phyloP scores from a whole-genome alignment of 2,888 invertebrate genomes.

The Plagodis pulveraria region DNA sequence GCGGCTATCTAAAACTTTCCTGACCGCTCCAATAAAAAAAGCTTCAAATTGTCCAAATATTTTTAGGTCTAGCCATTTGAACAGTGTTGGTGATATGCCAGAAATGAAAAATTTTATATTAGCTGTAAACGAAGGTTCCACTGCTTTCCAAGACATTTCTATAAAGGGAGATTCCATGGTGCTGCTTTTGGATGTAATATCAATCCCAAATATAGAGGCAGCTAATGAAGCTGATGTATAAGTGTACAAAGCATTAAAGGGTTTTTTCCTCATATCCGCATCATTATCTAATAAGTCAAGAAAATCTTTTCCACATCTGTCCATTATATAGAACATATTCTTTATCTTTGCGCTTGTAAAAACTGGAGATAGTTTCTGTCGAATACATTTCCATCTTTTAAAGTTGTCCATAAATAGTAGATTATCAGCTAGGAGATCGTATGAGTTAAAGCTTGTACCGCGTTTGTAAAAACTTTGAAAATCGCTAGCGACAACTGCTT shows the following conservation, averaged over 20 bases:
- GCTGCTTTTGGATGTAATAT: conserved; percentile 52
- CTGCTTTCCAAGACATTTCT: conserved; percentile 57
- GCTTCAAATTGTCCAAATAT: conserved; percentile 58
- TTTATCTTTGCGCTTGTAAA: conserved; percentile 68
- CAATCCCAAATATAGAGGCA: conserved; percentile 73
- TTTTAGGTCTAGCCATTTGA: conserved; percentile 50
- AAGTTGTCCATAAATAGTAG: conserved; percentile 61
- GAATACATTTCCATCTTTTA: conserved; percentile 63
- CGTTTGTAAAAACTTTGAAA: conserved; percentile 62
- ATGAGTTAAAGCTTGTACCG: conserved; percentile 53
- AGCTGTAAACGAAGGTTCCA: conserved; percentile 40
- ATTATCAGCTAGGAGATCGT: conserved; percentile 61
- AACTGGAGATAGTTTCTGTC: conserved; percentile 67
- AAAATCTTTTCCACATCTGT: conserved; percentile 61
- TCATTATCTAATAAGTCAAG: conserved; percentile 49
- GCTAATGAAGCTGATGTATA: conserved; percentile 65
- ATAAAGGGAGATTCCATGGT: conserved; percentile 66
- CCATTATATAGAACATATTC: conserved; percentile 69
- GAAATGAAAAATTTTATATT: conserved; percentile 46
- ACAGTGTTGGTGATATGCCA: conserved; percentile 50
- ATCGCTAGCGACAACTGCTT: conserved; percentile 57
- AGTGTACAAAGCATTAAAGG: conserved; percentile 56
- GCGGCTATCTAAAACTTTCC: conserved; percentile 54
- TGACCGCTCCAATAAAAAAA: conserved; percentile 61
- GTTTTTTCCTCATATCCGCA: conserved; percentile 41